Evolutionary conservation across 2,113 vertebrate genomes (phyloP).

Genomic region (Paraplagusia blochii): DNA sequence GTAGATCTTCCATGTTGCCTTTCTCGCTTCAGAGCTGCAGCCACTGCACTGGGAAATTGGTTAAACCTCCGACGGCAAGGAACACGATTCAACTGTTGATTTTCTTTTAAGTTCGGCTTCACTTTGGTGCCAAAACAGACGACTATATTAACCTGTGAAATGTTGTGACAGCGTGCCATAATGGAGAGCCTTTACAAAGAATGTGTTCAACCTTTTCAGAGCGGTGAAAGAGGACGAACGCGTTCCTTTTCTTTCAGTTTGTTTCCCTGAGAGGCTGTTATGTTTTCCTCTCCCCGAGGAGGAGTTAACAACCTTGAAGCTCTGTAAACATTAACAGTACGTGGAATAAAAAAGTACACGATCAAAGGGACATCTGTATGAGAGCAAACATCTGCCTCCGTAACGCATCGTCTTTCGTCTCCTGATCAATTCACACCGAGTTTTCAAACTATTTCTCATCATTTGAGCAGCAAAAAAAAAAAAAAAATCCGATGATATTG

Average conservation of each 20-base stretch:
- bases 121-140: conserved; percentile 26
- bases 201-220: conserved; percentile 52
- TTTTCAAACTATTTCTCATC: conserved; percentile 30
- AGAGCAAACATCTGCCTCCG: conserved; percentile 59
- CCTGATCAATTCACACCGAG: conserved; percentile 51
- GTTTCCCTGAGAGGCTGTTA: conserved; percentile 50
- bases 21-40: conserved; percentile 41
- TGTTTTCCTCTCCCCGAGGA: conserved; percentile 53
- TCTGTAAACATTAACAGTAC: conserved; percentile 62
- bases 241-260: conserved; percentile 51
- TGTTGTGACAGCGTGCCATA: conserved; percentile 34
- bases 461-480: conserved; percentile 35
- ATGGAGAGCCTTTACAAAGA: conserved; percentile 41
- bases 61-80: conserved; percentile 37
- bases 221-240: conserved; percentile 44
- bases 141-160: conserved; percentile 50
- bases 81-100: conserved; percentile 24
- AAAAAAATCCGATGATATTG: conserved; percentile 37
- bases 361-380: conserved; percentile 63
- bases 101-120: conserved; percentile 57
- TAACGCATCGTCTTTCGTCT: conserved; percentile 61
- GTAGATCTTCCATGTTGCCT: conserved; percentile 57
- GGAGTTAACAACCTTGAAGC: conserved; percentile 67
- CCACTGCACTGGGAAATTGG: conserved; percentile 43
- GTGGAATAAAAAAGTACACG: conserved; percentile 56